Percentiles rank a stretch among this genome's conserved stretches.
These are phyloP conservation scores for Macrobrachium nipponense DNA, from an alignment of 1,140 invertebrate genomes.

Conservation along the genomic window DNA sequence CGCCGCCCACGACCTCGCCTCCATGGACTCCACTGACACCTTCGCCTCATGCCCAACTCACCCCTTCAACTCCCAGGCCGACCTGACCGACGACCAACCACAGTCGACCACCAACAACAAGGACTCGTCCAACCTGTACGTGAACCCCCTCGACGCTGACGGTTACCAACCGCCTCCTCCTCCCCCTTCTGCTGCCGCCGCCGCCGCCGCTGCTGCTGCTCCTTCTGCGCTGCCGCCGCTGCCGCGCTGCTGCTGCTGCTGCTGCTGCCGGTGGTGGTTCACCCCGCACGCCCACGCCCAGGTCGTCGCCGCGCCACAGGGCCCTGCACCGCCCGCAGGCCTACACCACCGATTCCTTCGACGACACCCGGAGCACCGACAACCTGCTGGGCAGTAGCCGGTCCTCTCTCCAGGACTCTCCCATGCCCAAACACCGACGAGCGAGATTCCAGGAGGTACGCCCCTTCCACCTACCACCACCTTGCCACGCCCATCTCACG, in stretches of 20 bases:
- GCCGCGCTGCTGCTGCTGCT: slow-evolving; percentile 55
- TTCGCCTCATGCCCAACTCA: slow-evolving; percentile 96
- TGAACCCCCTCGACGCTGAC: slow-evolving; percentile 80
- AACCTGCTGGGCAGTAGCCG: slow-evolving; percentile 63
- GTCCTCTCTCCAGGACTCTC: slow-evolving; percentile 74
- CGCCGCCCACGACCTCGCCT: slow-evolving; percentile 74
- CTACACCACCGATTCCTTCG: slow-evolving; percentile 68
- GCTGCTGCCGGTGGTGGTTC: slow-evolving; percentile 67
- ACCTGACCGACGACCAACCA: slow-evolving; percentile 73
- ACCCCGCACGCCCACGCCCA: slow-evolving; percentile 57
- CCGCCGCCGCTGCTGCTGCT: slow-evolving; percentile 65
- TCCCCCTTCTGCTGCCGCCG: slow-evolving; percentile 66
- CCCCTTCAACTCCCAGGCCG: slow-evolving; percentile 85
- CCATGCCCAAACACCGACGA: slow-evolving; percentile 84
- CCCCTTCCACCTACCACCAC: slow-evolving; percentile 61
- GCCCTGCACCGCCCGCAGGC: slow-evolving; percentile 64
- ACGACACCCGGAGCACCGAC: slow-evolving; percentile 73
- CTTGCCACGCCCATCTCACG: slow-evolving; percentile 60
- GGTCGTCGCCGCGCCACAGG: slow-evolving; percentile 67
- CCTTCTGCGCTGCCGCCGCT: slow-evolving; percentile 66
- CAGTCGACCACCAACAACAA: slow-evolving; percentile 53
- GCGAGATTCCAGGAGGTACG: slow-evolving; percentile 85
- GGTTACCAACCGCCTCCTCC: slow-evolving; percentile 68
- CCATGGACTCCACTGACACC: slow-evolving; percentile 88
- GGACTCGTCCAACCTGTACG: slow-evolving; percentile 88